Evolutionary conservation across 2,797 vertebrate genomes (phyloP).

Genomic region (Cynopterus sphinx): DNA sequence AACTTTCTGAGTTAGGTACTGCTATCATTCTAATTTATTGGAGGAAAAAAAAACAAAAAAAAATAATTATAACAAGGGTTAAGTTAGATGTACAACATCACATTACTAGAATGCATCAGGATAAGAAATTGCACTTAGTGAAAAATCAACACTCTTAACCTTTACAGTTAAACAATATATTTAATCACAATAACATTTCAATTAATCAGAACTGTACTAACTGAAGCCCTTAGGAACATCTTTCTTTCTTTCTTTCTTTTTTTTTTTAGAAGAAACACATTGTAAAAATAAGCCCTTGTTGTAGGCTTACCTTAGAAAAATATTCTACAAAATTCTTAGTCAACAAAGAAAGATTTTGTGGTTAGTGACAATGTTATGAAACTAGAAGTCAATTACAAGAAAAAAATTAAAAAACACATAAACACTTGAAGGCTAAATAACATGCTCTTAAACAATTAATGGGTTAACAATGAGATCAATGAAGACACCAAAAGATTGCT

Average conservation of each 20-base stretch:
- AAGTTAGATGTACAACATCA: background rate
- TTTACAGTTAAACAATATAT: background rate
- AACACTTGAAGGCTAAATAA: too few species aligned
- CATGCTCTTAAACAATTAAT: too few species aligned
- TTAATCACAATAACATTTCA: background rate
- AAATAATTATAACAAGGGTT: background rate
- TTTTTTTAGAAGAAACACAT: background rate
- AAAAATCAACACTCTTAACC: conserved; percentile 15
- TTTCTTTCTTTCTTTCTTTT: background rate
- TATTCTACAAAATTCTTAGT: background rate
- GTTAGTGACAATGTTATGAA: background rate
- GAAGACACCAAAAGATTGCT: too few species aligned
- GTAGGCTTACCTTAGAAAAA: background rate
- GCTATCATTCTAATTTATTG: background rate
- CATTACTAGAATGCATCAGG: background rate
- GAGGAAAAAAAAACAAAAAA: background rate
- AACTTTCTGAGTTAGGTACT: background rate
- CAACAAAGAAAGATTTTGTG: background rate
- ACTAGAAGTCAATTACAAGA: too few species aligned
- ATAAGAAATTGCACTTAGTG: background rate
- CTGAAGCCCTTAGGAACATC: background rate
- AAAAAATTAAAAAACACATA: too few species aligned
- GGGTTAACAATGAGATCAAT: too few species aligned
- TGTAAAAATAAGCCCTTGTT: background rate
- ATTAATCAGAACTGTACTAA: background rate